Conservation (phyloP, 2,797 vertebrate species). For the Pipistrellus kuhlii region DNA sequence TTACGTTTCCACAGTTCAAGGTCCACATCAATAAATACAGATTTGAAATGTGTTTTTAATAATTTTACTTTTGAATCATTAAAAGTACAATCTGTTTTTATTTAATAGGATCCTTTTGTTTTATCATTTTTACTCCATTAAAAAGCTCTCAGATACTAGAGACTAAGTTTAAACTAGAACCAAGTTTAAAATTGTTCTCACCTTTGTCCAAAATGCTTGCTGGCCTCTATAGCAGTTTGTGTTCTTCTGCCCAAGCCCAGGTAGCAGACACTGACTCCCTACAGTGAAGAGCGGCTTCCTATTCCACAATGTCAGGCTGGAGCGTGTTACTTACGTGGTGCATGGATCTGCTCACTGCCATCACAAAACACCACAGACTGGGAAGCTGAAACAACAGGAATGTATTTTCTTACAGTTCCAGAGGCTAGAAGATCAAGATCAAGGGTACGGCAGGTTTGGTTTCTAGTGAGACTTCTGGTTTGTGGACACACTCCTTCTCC, state of each 20-base stretch:
- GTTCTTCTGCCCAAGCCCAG: neutral
- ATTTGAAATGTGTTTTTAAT: neutral
- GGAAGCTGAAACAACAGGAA: neutral
- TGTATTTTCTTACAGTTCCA: neutral
- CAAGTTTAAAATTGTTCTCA: neutral
- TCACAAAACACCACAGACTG: neutral
- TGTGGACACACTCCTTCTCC: neutral
- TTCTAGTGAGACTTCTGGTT: neutral
- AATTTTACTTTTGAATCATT: slow-evolving; percentile 11
- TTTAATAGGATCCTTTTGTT: neutral
- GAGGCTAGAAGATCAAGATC: neutral
- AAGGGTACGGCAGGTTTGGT: neutral
- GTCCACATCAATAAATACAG: neutral
- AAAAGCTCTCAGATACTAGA: neutral
- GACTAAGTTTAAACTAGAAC: neutral
- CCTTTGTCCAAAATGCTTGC: neutral
- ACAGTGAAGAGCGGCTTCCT: neutral
- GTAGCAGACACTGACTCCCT: neutral
- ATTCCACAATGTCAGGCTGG: neutral
- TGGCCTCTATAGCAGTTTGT: neutral
- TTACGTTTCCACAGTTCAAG: neutral
- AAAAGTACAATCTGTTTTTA: neutral
- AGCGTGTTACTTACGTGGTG: neutral
- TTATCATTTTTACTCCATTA: neutral
- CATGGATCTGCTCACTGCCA: neutral